Base-by-base conservation (phyloP, 2,888 invertebrate genomes). In the Tetranychus truncatus region DNA sequence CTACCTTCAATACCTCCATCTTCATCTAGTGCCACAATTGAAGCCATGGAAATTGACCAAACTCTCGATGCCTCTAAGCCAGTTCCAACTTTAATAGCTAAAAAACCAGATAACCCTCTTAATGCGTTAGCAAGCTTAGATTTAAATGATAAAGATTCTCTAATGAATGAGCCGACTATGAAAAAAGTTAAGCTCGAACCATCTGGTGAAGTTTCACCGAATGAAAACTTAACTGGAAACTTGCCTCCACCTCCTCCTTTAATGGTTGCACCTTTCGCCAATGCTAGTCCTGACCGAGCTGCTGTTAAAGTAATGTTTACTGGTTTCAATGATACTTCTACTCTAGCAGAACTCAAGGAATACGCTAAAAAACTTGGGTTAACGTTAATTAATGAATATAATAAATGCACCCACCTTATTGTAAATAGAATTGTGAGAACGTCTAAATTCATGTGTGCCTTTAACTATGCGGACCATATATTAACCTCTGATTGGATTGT, bases 361-460 rank as follows among this genome's bases (percentile, higher is more conserved):
- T 24, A 24, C 9, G 34, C 69, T 20, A 69, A 20, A 21, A 69
- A 69, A 69, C 69, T 69, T 20, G 69, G 69, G 11, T 24, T 69
- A 0, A 85, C 87, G 21, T 85, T 93, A 44, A 90, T 90, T 1
- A 88, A 88, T 4, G 87, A 88, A 77, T 88, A 89, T 72, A 83
- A 86, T 6, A 89, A 91, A 79, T 92, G 92, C 44, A 95, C 94
- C 0, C 95, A 97, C 83, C 86, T 97, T 66, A 88, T 97, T 2
- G 80, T 82, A 4, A 74, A 75, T 66, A 89, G 92, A 89, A 85
- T 91, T 15, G 87, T 88, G 75, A 87, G 95, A 74, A 93, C 94
- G 0, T 87, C 89, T 80, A 95, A 95, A 82, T 86, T 96, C 55
- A 86, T 96, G 77, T 89, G 90, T 81, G 91, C 91, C 79, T 86